Conservation (phyloP, 1,140 invertebrate species). For the Asbolus verrucosus region DNA sequence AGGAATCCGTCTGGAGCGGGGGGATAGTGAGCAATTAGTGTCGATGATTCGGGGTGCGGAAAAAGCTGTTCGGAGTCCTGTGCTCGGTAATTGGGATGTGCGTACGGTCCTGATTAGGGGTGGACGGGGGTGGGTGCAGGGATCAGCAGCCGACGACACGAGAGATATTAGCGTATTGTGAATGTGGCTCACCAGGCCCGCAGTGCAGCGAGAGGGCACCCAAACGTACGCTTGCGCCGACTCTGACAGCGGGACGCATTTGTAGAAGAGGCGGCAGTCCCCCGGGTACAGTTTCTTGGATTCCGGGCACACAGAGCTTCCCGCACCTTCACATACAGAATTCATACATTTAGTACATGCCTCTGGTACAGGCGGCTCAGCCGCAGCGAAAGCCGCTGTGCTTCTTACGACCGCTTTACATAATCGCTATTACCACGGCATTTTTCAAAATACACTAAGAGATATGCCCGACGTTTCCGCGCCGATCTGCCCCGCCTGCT, state of each 20-base stretch:
- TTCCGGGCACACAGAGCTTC: constrained; percentile 51
- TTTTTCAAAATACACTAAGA: constrained; percentile 23
- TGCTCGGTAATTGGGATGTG: constrained; percentile 26
- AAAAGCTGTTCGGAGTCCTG: constrained; percentile 25
- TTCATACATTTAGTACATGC: constrained; percentile 48
- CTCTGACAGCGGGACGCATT: constrained; percentile 49
- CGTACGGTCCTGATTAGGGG: constrained; percentile 31
- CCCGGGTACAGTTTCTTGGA: constrained; percentile 55
- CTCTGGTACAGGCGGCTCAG: background rate
- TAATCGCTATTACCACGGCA: constrained; percentile 21
- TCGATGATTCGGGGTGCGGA: background rate
- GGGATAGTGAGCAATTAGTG: constrained; percentile 26
- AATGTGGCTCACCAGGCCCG: constrained; percentile 50
- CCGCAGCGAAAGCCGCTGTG: constrained; percentile 6
- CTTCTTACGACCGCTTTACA: constrained; percentile 8
- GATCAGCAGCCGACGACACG: constrained; percentile 41
- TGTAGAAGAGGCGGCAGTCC: constrained; percentile 54
- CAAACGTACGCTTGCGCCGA: constrained; percentile 46
- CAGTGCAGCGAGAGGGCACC: constrained; percentile 51
- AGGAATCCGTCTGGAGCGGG: too few relatives aligned
- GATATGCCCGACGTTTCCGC: constrained; percentile 6
- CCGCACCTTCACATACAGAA: constrained; percentile 53
- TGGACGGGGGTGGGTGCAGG: background rate
- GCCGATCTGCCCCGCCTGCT: constrained; percentile 4
- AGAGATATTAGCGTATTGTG: constrained; percentile 51